phyloP scores from a whole-genome alignment of 2,113 vertebrate genomes.

The Odontesthes bonariensis region DNA sequence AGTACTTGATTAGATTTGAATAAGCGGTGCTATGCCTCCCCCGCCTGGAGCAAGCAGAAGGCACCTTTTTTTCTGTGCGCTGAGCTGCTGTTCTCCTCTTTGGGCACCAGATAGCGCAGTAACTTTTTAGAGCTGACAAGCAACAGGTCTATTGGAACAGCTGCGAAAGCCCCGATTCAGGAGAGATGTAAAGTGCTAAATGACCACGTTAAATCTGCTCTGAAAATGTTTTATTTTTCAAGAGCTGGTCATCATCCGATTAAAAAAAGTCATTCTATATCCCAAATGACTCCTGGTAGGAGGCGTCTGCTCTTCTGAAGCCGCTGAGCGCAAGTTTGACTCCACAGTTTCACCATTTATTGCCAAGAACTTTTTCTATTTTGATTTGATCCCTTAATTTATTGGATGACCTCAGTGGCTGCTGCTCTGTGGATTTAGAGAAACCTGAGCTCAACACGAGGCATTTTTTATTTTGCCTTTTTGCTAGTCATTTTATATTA shows the following conservation, averaged over 20 bases:
- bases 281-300: neutral
- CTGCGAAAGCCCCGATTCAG: neutral
- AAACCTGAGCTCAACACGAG: neutral
- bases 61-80: neutral
- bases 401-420: neutral
- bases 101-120: slow-evolving; percentile 47
- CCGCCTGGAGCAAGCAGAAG: slow-evolving; percentile 10
- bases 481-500: neutral
- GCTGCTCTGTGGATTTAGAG: neutral
- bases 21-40: slow-evolving; percentile 39
- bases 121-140: neutral
- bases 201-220: neutral
- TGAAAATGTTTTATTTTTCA: neutral
- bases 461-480: neutral
- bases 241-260: neutral
- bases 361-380: too few relatives aligned
- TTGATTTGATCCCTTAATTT: too few relatives aligned
- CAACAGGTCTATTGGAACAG: slow-evolving; percentile 54
- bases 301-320: neutral
- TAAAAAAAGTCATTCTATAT: neutral
- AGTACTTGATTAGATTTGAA: too few relatives aligned
- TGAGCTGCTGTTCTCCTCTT: neutral
- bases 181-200: too few relatives aligned
- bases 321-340: neutral
- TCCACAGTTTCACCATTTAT: neutral